Evolutionary conservation across 2,797 vertebrate species (phyloP), one percentile per base, ranked within the genome.

Genomic region (Sebastes jordani): DNA sequence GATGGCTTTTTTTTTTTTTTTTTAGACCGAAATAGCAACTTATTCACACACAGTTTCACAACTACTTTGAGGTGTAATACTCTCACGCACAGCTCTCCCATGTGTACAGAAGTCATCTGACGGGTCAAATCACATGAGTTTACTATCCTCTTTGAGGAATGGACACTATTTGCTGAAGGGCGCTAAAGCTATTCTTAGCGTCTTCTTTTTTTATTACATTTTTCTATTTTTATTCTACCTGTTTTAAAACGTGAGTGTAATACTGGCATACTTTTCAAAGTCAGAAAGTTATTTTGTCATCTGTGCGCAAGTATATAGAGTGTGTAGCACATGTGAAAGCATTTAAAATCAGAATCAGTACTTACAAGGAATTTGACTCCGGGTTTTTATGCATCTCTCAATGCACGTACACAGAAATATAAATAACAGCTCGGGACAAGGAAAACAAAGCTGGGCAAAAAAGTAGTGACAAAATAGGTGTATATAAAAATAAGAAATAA

Each of bases 51-150:
- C 42, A 2, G 16, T 29, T 6, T 77, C 14, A 6, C 5, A 6
- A n/a, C 4, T 2, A 32, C 56, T 78, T 22, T 54, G 71, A 68
- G 56, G n/a, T 59, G 13, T 59, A 67, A 10, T n/a, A 3, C 29
- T 25, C 36, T 23, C 55, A n/a, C 7, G 4, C 46, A n/a, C 1
- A 16, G 30, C 58, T 52, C 32, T 30, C 20, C 29, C 66, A 30
- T 74, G 76, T 72, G 76, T 56, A 14, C 36, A 63, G 13, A 76
- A 85, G 83, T 84, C 83, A 87, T 80, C 78, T 84, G 83, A 89
- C 36, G 56, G 61, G 30, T 83, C 61, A 67, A 6, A 75, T 88
- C 87, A 87, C 88, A 91, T 86, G 83, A 86, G 74, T 87, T 52
- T 32, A 29, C 25, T 60, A 62, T 64, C 58, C 67, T 74, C 77